These are phyloP conservation scores for Harpalus rufipes DNA, from an alignment of 2,888 invertebrate genomes.

Conservation along the genomic window DNA sequence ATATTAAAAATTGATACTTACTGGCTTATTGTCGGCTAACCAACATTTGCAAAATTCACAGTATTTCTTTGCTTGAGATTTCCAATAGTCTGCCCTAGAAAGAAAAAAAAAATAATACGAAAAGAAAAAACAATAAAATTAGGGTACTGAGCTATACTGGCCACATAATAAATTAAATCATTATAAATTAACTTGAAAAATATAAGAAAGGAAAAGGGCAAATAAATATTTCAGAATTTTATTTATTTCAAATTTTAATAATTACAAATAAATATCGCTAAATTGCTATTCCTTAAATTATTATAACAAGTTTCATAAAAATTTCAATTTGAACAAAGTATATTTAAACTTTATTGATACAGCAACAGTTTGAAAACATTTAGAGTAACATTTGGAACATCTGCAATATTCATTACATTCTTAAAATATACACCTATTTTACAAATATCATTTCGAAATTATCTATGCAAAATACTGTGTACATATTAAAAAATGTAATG, in stretches of 20 bases:
- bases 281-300: neutral
- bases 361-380: constrained; percentile 45
- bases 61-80: constrained; percentile 95
- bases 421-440: neutral
- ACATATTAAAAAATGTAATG: neutral
- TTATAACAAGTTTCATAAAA: constrained; percentile 28
- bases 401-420: constrained; percentile 8
- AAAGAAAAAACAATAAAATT: constrained; percentile 51
- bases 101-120: constrained; percentile 53
- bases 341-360: constrained; percentile 28
- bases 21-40: constrained; percentile 98
- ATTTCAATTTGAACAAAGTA: constrained; percentile 28
- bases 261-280: constrained; percentile 24
- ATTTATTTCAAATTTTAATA: constrained; percentile 24
- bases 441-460: constrained; percentile 1
- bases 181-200: neutral
- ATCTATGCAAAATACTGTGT: neutral
- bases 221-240: constrained; percentile 6
- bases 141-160: constrained; percentile 10
- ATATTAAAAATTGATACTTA: constrained; percentile 76
- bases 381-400: constrained; percentile 33
- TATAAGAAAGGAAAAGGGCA: neutral
- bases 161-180: neutral
- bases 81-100: constrained; percentile 97
- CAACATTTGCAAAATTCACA: constrained; percentile 99